Evolutionary conservation across 2,888 invertebrate species (phyloP), one percentile per base, ranked within the genome.

Genomic region (Mythimna ferrago): DNA sequence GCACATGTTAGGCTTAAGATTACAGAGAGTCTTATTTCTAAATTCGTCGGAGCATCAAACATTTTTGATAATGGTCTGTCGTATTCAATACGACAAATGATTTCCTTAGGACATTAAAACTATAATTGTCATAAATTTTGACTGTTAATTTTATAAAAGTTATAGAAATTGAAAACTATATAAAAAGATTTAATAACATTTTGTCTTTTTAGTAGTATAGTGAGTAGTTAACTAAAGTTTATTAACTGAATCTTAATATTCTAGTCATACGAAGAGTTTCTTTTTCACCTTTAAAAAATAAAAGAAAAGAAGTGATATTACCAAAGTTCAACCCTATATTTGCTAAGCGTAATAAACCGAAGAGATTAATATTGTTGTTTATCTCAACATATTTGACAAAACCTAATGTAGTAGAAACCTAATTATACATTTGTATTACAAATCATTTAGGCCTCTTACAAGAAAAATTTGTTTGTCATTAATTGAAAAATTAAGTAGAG

Each of bases 1-100:
- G 96, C 96, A 96, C 96, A 95, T 95, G 94, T 90, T 89, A 94
- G 92, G 92, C 91, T 94, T 95, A 94, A 88, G 70, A 86, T 88
- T 92, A 89, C 83, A 86, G 74, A 83, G 80, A 84, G 71, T 85
- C 82, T 81, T 82, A 85, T 10, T 70, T 70, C 85, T 87, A 86
- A 73, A 71, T 78, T 74, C 61, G 66, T 76, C 72, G 58, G 61
- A 44, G 69, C 73, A 66, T 71, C 41, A 56, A 66, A 60, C 0
- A 19, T 61, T 65, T 70, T 35, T 26, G 0, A 80, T 72, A 77
- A 80, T 64, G 16, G 16, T 54, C 2, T 72, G 83, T 76, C 75
- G 60, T 78, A 80, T 66, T 71, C 32, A 32, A 70, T 77, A 80
- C 77, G 73, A 85, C 83, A 77, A 71, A 63, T 41, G 60, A 21